Conservation (phyloP, 2,888 invertebrate genomes). For the Xanthia togata region DNA sequence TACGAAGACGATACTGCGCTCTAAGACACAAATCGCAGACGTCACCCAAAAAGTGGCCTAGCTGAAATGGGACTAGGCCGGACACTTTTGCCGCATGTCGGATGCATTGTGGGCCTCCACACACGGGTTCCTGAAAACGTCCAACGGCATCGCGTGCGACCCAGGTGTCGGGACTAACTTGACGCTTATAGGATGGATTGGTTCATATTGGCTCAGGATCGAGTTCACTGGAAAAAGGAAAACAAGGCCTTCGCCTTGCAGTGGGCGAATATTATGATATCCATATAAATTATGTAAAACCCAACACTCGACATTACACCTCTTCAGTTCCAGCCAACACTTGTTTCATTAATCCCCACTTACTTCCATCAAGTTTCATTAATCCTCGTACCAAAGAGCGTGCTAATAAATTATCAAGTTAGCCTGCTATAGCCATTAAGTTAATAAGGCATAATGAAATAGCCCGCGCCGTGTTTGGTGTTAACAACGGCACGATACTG, state of each 20-base stretch:
- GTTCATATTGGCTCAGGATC: background rate
- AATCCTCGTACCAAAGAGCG: slow-evolving; percentile 43
- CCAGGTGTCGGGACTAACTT: background rate
- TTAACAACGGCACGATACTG: slow-evolving; percentile 67
- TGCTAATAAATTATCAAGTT: slow-evolving; percentile 68
- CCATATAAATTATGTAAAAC: too few relatives aligned
- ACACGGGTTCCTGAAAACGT: too few relatives aligned
- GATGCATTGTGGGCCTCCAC: too few relatives aligned
- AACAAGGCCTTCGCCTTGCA: too few relatives aligned
- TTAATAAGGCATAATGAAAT: slow-evolving; percentile 80
- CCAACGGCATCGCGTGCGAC: too few relatives aligned
- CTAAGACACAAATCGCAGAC: too few relatives aligned
- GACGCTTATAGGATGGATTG: background rate
- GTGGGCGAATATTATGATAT: too few relatives aligned
- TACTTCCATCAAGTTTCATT: slow-evolving; percentile 15
- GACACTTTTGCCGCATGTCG: too few relatives aligned
- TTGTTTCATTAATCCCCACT: slow-evolving; percentile 11
- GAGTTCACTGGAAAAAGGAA: too few relatives aligned
- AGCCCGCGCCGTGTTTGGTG: slow-evolving; percentile 70
- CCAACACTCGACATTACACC: background rate
- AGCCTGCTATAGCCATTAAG: slow-evolving; percentile 68
- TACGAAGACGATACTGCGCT: too few relatives aligned
- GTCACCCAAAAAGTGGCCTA: too few relatives aligned
- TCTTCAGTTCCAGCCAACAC: background rate
- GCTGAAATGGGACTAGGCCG: too few relatives aligned